Base-by-base conservation (phyloP, 2,888 invertebrate genomes). In the Cephus spinipes region DNA sequence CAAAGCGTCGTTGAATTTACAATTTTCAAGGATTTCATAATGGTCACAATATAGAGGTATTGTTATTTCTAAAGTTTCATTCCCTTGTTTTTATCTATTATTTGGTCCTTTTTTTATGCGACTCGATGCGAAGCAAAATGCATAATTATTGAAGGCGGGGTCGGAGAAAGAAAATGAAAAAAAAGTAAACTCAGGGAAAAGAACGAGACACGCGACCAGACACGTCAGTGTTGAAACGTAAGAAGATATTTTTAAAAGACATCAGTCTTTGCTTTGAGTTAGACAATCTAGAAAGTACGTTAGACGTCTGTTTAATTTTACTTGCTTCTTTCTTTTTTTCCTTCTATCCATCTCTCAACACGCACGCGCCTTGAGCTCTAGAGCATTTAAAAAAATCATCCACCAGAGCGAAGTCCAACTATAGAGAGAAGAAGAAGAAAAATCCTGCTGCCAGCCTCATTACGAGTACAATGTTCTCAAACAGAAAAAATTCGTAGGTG, bases 201-300 rank as follows among this genome's bases (percentile, higher is more conserved):
- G 23, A 55, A 55, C 6, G 23, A 55, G 4, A 15, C 40, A 23
- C 15, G 40, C 23, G 55, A 55, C 9, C 23, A 9, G 23, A 55
- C 23, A 9, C 9, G 40, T 40, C 40, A 4, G 3, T 4, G 12
- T 36, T 12, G 12, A 80, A 75, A 79, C 79, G 76, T 80, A 80
- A 76, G 77, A 76, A 80, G 76, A 81, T 76, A 79, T 79, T 78
- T 82, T 79, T 77, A 79, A 80, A 83, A 85, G 85, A 85, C 83
- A 12, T 85, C 84, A 86, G 84, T 84, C 84, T 85, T 85, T 73
- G 76, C 78, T 81, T 82, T 73, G 79, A 55, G 23, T 55, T 55
- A 23, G 55, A 55, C 9, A 23, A 9, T 23, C 55, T 23, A 55
- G 55, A 9, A 2, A 23, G 55, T 55, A 55, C 23, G 55, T 23